Percentiles rank a stretch among this genome's conserved stretches.
phyloP scores from a whole-genome alignment of 2,888 invertebrate genomes.

The Lasioglossum marginatum region DNA sequence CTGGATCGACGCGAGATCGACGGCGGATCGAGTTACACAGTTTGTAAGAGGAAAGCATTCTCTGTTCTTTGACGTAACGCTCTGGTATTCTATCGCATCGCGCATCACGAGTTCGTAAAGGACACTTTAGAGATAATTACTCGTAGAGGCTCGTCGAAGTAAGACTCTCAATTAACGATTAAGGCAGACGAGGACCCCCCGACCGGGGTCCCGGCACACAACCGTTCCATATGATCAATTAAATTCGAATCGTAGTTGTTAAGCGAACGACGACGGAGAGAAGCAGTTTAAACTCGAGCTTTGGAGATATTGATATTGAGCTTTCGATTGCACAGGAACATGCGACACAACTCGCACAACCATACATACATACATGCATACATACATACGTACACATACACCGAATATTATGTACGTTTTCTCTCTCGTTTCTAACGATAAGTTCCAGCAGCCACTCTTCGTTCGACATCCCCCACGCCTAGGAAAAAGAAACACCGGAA shows the following conservation, averaged over 20 bases:
- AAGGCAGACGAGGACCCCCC: slow-evolving; percentile 53
- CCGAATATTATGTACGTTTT: slow-evolving; percentile 24
- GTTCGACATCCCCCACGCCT: slow-evolving; percentile 23
- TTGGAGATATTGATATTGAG: slow-evolving; percentile 49
- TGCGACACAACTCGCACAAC: not conserved
- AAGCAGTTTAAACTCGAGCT: slow-evolving; percentile 38
- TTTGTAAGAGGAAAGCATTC: slow-evolving; percentile 41
- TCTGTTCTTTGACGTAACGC: slow-evolving; percentile 52
- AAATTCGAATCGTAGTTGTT: slow-evolving; percentile 72
- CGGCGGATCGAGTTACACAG: slow-evolving; percentile 14
- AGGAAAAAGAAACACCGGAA: slow-evolving; percentile 51
- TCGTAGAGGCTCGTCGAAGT: slow-evolving; percentile 57
- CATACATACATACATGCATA: not conserved
- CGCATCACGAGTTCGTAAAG: slow-evolving; percentile 53
- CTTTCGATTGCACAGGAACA: slow-evolving; percentile 40
- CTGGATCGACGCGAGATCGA: slow-evolving; percentile 25
- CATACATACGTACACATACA: not conserved
- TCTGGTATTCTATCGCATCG: slow-evolving; percentile 55
- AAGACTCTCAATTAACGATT: slow-evolving; percentile 55
- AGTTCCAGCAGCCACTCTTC: slow-evolving; percentile 30
- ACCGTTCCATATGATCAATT: slow-evolving; percentile 80
- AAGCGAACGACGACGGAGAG: slow-evolving; percentile 49
- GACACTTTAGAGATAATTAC: slow-evolving; percentile 58
- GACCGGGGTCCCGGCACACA: slow-evolving; percentile 68
- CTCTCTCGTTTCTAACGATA: slow-evolving; percentile 23